Evolutionary conservation across 2,888 invertebrate genomes (phyloP).

Genomic region (Chrysodeixis includens): DNA sequence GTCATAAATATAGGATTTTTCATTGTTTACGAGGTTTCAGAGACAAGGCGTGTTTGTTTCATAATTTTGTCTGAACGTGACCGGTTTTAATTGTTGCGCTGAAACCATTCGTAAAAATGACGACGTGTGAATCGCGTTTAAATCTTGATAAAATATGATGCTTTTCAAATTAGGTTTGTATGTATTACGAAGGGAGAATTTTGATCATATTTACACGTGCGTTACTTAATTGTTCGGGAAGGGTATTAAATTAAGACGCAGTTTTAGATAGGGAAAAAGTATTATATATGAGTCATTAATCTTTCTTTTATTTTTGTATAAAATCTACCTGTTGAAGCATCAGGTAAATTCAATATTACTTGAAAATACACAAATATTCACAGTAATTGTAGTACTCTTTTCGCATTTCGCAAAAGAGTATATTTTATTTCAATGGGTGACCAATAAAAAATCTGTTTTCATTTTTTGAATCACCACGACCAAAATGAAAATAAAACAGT

Average conservation of each 20-base stretch:
- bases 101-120: conserved; percentile 20
- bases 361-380: too few relatives aligned
- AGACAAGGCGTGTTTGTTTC: conserved; percentile 26
- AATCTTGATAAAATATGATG: conserved; percentile 4
- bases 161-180: not conserved
- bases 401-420: too few relatives aligned
- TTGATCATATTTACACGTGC: not conserved
- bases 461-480: not conserved
- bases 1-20: conserved; percentile 15
- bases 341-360: too few relatives aligned
- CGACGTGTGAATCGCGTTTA: conserved; percentile 26
- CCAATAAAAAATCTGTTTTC: not conserved
- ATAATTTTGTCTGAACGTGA: conserved; percentile 33
- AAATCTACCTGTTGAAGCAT: too few relatives aligned
- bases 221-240: conserved; percentile 1
- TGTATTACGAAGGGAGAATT: not conserved
- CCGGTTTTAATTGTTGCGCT: conserved; percentile 30
- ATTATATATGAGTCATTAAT: not conserved
- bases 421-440: not conserved
- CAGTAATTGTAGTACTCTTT: too few relatives aligned
- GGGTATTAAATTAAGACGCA: not conserved
- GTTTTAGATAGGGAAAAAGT: not conserved
- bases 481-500: not conserved
- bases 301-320: not conserved
- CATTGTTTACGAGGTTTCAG: conserved; percentile 15